These are phyloP conservation scores for Dendrolimus kikuchii DNA, from an alignment of 1,140 invertebrate species.

Conservation along the genomic window DNA sequence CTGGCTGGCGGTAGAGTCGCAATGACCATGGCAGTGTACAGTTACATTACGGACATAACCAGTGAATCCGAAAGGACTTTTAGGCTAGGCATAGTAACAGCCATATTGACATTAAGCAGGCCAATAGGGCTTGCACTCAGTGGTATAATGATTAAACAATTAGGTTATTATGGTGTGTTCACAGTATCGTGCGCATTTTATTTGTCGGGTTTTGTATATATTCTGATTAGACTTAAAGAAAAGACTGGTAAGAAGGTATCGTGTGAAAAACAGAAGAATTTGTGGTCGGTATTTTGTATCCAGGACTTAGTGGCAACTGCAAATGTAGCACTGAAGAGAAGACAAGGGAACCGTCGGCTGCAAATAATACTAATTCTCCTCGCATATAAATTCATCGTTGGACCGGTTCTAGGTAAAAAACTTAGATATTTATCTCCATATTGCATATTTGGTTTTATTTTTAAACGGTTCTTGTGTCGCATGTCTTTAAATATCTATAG, in stretches of 20 bases:
- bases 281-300: slow-evolving; percentile 52
- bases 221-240: slow-evolving; percentile 58
- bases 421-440: slow-evolving; percentile 3
- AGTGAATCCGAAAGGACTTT: slow-evolving; percentile 73
- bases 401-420: slow-evolving; percentile 67
- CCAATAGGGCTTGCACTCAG: slow-evolving; percentile 65
- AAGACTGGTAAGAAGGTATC: slow-evolving; percentile 48
- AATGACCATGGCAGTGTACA: slow-evolving; percentile 74
- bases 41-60: slow-evolving; percentile 75
- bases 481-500: no score
- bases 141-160: slow-evolving; percentile 62
- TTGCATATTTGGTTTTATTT: not conserved
- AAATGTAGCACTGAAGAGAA: slow-evolving; percentile 64
- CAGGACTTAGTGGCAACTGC: slow-evolving; percentile 66
- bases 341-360: slow-evolving; percentile 51
- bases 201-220: slow-evolving; percentile 62
- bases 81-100: slow-evolving; percentile 73
- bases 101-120: slow-evolving; percentile 67
- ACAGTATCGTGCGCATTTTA: slow-evolving; percentile 61
- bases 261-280: slow-evolving; percentile 27
- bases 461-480: no score
- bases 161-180: slow-evolving; percentile 69
- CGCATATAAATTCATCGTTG: slow-evolving; percentile 69
- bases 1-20: slow-evolving; percentile 72
- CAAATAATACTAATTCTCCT: slow-evolving; percentile 69